phyloP scores from a whole-genome alignment of 2,888 invertebrate genomes.

The Amiota mariae region DNA sequence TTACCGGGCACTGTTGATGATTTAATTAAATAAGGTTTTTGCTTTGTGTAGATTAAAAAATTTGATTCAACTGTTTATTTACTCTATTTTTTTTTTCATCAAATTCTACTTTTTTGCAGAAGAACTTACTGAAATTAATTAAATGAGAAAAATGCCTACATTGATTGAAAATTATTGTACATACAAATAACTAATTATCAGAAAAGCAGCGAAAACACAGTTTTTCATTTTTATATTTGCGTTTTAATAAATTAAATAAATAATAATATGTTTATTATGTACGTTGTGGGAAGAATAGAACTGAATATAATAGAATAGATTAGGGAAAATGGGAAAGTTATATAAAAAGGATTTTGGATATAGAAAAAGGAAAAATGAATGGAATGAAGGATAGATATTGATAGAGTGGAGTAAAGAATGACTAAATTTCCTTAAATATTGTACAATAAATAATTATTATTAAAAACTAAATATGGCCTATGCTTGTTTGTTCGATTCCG shows the following conservation, averaged over 20 bases:
- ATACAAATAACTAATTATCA: no score
- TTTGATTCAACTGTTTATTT: no score
- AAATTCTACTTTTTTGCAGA: no score
- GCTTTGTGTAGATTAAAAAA: no score
- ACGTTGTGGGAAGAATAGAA: constrained; percentile 58
- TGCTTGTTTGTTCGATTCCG: constrained; percentile 46
- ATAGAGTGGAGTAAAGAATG: constrained; percentile 47
- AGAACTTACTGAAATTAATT: no score
- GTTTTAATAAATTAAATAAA: constrained; percentile 72
- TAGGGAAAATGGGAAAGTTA: constrained; percentile 33
- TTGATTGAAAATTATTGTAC: no score
- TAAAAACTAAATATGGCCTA: constrained; percentile 57
- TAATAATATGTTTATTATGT: constrained; percentile 58
- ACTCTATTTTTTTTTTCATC: no score
- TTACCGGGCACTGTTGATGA: no score
- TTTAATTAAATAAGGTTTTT: no score
- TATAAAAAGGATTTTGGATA: constrained; percentile 31
- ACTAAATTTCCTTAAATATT: constrained; percentile 58
- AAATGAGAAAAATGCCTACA: no score
- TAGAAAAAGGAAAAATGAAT: constrained; percentile 25
- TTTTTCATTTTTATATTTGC: constrained; percentile 50
- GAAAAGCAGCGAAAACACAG: no score
- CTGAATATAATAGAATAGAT: constrained; percentile 35
- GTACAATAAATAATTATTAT: constrained; percentile 46
- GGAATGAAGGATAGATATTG: constrained; percentile 24